Evolutionary conservation across 2,888 invertebrate species (phyloP).

Genomic region (Sarcophaga caerulescens): DNA sequence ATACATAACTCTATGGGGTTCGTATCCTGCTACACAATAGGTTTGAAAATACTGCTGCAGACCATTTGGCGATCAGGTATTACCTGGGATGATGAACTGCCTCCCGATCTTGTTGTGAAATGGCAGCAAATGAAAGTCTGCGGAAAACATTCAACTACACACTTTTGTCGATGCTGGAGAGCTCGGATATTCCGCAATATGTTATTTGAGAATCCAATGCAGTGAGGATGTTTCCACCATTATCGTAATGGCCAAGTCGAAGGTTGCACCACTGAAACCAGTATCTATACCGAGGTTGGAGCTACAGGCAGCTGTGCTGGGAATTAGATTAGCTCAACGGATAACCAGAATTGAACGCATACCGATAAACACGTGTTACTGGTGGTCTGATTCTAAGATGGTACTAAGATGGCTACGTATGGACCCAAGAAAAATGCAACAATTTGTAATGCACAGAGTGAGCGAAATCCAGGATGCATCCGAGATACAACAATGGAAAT

Average conservation of each 20-base stretch:
- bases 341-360: slow-evolving; percentile 6
- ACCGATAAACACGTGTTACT: slow-evolving; percentile 1
- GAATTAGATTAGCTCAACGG: slow-evolving; percentile 16
- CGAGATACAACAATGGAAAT: slow-evolving; percentile 16
- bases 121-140: slow-evolving; percentile 13
- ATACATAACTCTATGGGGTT: slow-evolving; percentile 3
- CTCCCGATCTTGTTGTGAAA: background rate
- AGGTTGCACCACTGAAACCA: slow-evolving; percentile 29
- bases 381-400: slow-evolving; percentile 36
- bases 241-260: slow-evolving; percentile 23
- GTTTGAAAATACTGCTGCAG: slow-evolving; percentile 12
- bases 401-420: slow-evolving; percentile 31
- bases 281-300: slow-evolving; percentile 45
- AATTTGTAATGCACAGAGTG: slow-evolving; percentile 38
- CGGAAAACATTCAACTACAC: slow-evolving; percentile 22
- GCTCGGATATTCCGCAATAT: slow-evolving; percentile 21
- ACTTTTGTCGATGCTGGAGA: slow-evolving; percentile 32
- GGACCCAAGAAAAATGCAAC: slow-evolving; percentile 32
- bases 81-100: slow-evolving; percentile 6
- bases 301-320: slow-evolving; percentile 44
- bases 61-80: background rate
- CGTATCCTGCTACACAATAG: slow-evolving; percentile 1
- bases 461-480: slow-evolving; percentile 15
- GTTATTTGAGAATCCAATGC: background rate
- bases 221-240: background rate